Percentiles rank a stretch among this genome's conserved stretches.
Evolutionary conservation across 1,140 invertebrate species (phyloP).

Genomic region (Eciton burchellii): DNA sequence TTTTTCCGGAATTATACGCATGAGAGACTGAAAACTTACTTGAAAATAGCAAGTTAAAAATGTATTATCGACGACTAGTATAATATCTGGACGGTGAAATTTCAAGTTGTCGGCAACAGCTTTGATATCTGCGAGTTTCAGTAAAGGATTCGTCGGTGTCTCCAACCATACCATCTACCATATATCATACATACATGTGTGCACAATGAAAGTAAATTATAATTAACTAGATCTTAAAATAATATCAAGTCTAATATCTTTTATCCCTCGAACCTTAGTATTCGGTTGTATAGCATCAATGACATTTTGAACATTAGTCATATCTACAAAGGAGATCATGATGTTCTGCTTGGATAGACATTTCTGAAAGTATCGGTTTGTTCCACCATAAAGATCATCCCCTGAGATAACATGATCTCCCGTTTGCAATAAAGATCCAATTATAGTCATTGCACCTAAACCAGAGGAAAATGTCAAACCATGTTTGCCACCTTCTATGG

Average conservation of each 20-base stretch:
- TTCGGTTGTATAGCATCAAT: conserved; percentile 91
- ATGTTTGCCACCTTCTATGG: conserved; percentile 95
- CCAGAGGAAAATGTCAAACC: conserved; percentile 96
- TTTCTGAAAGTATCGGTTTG: conserved; percentile 89
- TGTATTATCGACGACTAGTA: conserved; percentile 98
- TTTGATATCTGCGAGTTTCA: conserved; percentile 96
- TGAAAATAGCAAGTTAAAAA: conserved; percentile 98
- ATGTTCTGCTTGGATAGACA: conserved; percentile 90
- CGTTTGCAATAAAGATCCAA: conserved; percentile 90
- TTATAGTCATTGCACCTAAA: conserved; percentile 92
- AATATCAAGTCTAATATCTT: background rate
- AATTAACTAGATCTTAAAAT: conserved; percentile 17
- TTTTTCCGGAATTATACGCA: background rate
- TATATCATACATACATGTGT: conserved; percentile 32
- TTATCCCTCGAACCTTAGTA: conserved; percentile 90
- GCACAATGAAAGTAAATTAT: no score
- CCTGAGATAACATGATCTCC: conserved; percentile 97
- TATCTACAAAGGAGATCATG: conserved; percentile 92
- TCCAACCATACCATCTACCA: conserved; percentile 97
- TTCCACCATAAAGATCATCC: conserved; percentile 98
- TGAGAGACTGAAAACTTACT: conserved; percentile 80
- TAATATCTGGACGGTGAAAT: conserved; percentile 87
- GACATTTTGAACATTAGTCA: conserved; percentile 89
- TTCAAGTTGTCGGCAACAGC: conserved; percentile 89
- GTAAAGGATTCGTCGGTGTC: conserved; percentile 98